phyloP scores from a whole-genome alignment of 2,797 vertebrate species.

The Siniperca scherzeri region DNA sequence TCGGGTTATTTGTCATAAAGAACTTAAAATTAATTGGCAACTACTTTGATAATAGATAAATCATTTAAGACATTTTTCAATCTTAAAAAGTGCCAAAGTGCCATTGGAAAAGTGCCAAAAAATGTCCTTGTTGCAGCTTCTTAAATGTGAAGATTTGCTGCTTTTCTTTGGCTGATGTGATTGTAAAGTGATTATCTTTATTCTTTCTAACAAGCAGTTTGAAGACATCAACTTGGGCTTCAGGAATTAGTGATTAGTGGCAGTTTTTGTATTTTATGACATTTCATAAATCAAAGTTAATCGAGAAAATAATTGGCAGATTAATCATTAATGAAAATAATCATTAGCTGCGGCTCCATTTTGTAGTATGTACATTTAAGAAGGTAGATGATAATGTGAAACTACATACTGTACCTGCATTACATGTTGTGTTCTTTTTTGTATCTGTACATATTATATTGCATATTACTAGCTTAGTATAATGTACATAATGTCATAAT shows the following conservation, averaged over 20 bases:
- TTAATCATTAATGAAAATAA: not conserved
- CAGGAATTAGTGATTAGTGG: not conserved
- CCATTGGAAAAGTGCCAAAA: not conserved
- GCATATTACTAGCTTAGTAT: not conserved
- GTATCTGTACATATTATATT: not conserved
- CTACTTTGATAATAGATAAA: too few species aligned
- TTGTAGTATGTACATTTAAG: not conserved
- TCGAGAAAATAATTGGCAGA: not conserved
- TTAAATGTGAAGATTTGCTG: not conserved
- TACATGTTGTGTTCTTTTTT: not conserved
- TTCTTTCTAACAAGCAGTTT: too few species aligned
- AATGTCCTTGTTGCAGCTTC: not conserved
- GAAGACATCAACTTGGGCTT: not conserved
- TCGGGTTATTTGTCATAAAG: constrained; percentile 22
- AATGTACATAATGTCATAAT: not conserved
- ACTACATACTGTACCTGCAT: not conserved
- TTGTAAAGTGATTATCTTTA: too few species aligned
- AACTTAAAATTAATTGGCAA: not conserved
- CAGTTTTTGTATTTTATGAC: not conserved
- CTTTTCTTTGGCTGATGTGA: not conserved
- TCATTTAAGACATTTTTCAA: not conserved
- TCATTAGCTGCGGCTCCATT: not conserved
- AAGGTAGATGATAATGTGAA: not conserved
- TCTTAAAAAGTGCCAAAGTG: not conserved
- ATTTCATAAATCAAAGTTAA: not conserved